Evolutionary conservation across 2,888 invertebrate genomes (phyloP), one percentile per base, ranked within the genome.

Genomic region (Calameuta idolon): DNA sequence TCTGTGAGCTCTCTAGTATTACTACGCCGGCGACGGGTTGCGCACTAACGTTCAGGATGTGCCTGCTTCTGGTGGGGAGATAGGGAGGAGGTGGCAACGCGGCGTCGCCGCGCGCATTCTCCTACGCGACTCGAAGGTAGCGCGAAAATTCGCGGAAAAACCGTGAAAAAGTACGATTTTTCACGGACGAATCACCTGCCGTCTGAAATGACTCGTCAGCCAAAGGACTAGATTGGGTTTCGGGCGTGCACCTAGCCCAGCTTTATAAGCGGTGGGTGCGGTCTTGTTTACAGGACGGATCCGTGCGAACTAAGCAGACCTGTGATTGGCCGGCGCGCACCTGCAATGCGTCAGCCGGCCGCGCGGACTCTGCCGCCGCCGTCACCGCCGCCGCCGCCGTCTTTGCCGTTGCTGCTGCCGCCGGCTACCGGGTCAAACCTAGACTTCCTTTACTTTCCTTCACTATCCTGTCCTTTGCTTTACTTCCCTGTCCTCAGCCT

Each of bases 321-420:
- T 94, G 93, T 94, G 94, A 96, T 96, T 96, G 96, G 96, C 94
- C 93, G 93, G 92, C 93, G 94, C 94, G 94, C 95, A 96, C 96
- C 96, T 95, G 96, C 96, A 96, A 95, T 96, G 95, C 96, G 96
- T 95, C 96, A 96, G 94, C 92, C 92, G 90, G 87, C 86, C 89
- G 89, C 87, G 90, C 90, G 87, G 87, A 86, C 87, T 85, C 85
- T 91, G 84, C 94, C 93, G 93, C 93, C 93, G 93, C 93, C 93
- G 93, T 93, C 93, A 93, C 93, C 83, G 86, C 88, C 86, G 90
- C 90, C 91, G 92, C 91, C 91, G 91, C 87, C 91, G 91, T 87
- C 89, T 35, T 35, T 35, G 89, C 89, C 89, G 92, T 91, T 90
- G 91, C 92, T 91, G 91, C 92, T 92, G 92, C 92, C 88, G 82